Evolutionary conservation across 2,113 vertebrate species (phyloP).

Genomic region (Gulo gulo): DNA sequence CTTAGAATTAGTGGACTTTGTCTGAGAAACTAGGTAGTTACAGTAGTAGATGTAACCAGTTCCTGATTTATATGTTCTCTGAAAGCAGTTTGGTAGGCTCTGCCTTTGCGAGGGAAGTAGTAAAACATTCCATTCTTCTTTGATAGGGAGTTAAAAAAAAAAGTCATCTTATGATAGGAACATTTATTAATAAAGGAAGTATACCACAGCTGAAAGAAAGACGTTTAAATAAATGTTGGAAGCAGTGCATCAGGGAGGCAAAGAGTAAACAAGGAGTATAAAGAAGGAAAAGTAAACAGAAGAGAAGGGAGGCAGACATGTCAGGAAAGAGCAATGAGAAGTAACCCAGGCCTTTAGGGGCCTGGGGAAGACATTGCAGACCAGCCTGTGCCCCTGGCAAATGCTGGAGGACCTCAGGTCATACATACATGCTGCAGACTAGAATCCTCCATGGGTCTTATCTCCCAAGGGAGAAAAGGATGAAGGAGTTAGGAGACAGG

Average conservation of each 20-base stretch:
- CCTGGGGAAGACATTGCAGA: accelerated
- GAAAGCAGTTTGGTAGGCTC: neutral
- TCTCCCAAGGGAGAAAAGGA: neutral
- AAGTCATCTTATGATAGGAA: neutral
- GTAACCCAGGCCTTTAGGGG: neutral
- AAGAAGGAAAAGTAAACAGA: neutral
- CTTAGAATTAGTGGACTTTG: neutral
- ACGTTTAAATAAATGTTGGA: neutral
- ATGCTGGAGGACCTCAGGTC: neutral
- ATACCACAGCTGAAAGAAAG: neutral
- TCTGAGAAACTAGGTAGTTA: neutral
- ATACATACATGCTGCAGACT: neutral
- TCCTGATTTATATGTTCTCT: constrained; percentile 19
- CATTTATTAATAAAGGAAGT: neutral
- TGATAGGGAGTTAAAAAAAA: neutral
- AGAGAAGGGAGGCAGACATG: neutral
- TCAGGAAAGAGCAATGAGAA: neutral
- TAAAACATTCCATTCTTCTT: constrained; percentile 16
- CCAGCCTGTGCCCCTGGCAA: neutral
- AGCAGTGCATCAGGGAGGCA: neutral
- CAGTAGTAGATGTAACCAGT: neutral
- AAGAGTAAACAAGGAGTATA: neutral
- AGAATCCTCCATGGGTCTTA: neutral
- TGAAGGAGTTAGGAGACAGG: neutral
- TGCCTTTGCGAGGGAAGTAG: neutral